phyloP scores from a whole-genome alignment of 2,113 vertebrate genomes.

The Odobenus rosmarus region DNA sequence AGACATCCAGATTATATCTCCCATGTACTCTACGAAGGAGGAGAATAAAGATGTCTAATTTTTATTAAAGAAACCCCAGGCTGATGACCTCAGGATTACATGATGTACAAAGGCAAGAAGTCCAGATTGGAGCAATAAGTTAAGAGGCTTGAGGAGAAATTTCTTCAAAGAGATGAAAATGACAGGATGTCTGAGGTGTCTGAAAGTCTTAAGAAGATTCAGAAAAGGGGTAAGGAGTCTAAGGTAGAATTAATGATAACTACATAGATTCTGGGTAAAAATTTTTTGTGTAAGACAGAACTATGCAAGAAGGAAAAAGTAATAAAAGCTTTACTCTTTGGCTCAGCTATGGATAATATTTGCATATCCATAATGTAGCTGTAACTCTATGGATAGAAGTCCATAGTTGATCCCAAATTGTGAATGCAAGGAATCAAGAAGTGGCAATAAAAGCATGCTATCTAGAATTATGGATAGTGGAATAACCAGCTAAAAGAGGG shows the following conservation, averaged over 20 bases:
- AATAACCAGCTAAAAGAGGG: neutral
- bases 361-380: neutral
- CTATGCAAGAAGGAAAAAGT: neutral
- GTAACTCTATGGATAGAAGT: neutral
- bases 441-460: neutral
- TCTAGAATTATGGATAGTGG: neutral
- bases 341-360: neutral
- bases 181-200: neutral
- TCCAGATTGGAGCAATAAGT: neutral
- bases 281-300: neutral
- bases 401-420: neutral
- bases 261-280: neutral
- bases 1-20: neutral
- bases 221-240: neutral
- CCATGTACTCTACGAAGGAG: neutral
- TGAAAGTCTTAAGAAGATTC: neutral
- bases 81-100: neutral
- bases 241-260: neutral
- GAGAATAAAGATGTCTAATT: neutral
- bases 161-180: neutral
- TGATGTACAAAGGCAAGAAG: neutral
- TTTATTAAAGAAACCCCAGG: neutral
- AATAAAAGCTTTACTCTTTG: neutral
- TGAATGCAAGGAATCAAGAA: neutral
- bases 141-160: neutral